These are phyloP conservation scores for Stenodema calcarata DNA, from an alignment of 2,888 invertebrate genomes.

Conservation along the genomic window DNA sequence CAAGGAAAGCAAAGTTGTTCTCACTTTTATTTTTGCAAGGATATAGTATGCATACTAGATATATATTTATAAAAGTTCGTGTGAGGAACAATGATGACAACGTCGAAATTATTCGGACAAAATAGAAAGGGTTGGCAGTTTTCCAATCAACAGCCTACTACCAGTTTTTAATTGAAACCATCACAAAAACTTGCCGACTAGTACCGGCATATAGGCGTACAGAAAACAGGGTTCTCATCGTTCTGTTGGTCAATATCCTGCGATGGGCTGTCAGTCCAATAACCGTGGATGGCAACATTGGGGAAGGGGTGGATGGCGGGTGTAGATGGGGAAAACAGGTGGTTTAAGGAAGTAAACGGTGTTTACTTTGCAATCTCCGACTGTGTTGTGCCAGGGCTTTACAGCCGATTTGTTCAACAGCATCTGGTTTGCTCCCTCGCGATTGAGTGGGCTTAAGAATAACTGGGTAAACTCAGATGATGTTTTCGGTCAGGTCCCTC, in stretches of 20 bases:
- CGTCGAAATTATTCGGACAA: background rate
- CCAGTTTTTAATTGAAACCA: background rate
- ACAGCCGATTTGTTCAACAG: background rate
- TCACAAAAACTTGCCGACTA: background rate
- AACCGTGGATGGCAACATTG: background rate
- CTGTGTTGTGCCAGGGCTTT: background rate
- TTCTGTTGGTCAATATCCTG: background rate
- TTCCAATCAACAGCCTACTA: background rate
- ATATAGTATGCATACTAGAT: too few species aligned
- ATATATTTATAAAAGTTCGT: too few species aligned
- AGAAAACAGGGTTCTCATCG: background rate
- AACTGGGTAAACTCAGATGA: background rate
- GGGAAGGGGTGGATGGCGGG: background rate
- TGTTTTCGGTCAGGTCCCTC: background rate
- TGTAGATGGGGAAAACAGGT: background rate
- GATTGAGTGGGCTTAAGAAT: background rate
- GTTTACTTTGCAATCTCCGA: background rate
- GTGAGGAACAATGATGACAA: background rate
- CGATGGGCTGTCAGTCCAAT: background rate
- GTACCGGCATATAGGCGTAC: too few species aligned
- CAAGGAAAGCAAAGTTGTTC: too few species aligned
- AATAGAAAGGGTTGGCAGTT: background rate
- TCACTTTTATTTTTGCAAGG: too few species aligned
- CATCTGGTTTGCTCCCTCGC: background rate
- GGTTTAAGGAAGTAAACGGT: background rate